Conservation (phyloP, 2,113 vertebrate species). For the Osmerus mordax region DNA sequence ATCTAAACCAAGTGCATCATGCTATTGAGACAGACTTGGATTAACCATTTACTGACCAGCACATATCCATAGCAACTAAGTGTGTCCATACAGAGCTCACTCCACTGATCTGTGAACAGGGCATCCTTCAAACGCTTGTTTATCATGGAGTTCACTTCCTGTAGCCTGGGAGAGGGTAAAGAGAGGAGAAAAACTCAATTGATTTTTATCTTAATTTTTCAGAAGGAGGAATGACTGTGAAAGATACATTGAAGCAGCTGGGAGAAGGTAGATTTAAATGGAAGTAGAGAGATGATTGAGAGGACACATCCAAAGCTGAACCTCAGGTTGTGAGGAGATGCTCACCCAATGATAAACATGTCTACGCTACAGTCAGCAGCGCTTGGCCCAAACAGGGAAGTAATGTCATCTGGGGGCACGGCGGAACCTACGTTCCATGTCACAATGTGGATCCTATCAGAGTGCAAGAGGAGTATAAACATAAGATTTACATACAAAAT, state of each 20-base stretch:
- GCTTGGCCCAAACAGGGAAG: constrained; percentile 85
- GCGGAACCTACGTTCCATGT: constrained; percentile 97
- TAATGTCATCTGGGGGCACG: constrained; percentile 89
- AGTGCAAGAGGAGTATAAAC: constrained; percentile 2
- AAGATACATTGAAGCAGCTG: constrained; percentile 10
- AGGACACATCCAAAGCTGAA: constrained; percentile 11
- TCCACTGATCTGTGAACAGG: constrained; percentile 98
- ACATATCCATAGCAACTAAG: constrained; percentile 90
- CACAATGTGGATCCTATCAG: constrained; percentile 85
- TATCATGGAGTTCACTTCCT: constrained; percentile 98
- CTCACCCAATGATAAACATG: constrained; percentile 96
- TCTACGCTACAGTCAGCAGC: constrained; percentile 77
- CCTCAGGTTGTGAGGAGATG: constrained; percentile 32
- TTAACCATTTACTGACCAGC: constrained; percentile 74
- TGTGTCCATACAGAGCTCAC: constrained; percentile 91
- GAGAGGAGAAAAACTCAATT: constrained; percentile 14
- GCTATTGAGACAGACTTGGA: neutral
- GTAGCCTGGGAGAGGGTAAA: constrained; percentile 72
- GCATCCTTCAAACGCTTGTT: constrained; percentile 94
- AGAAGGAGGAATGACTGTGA: constrained; percentile 17
- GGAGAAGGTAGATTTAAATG: constrained; percentile 22
- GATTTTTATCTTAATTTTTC: neutral
- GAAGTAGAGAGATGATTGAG: constrained; percentile 55
- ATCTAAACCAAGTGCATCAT: neutral
- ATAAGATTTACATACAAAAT: neutral